Percentiles rank a stretch among this genome's conserved stretches.
Evolutionary conservation across 2,797 vertebrate genomes (phyloP).

Genomic region (Chaetophractus vellerosus): DNA sequence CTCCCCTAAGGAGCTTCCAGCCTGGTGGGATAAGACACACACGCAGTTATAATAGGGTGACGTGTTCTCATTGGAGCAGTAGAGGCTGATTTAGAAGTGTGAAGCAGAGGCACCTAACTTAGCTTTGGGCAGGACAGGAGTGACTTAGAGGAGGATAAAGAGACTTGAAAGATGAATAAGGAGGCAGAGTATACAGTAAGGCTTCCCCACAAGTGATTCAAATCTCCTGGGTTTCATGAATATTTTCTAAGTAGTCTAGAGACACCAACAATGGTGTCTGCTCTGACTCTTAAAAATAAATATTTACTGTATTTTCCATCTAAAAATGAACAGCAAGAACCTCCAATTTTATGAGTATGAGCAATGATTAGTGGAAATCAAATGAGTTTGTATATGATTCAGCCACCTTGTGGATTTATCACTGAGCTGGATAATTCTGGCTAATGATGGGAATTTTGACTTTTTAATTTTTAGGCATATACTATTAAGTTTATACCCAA

Average conservation of each 20-base stretch:
- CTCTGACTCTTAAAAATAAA: background rate
- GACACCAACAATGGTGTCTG: background rate
- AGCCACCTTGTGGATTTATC: slow-evolving; percentile 62
- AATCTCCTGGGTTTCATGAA: background rate
- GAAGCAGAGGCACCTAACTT: slow-evolving; percentile 5
- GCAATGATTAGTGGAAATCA: slow-evolving; percentile 63
- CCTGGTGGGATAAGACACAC: slow-evolving; percentile 15
- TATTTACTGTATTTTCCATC: slow-evolving; percentile 4
- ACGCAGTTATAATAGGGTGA: background rate
- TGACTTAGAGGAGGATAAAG: slow-evolving; percentile 1
- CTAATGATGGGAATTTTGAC: slow-evolving; percentile 32
- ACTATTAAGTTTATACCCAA: slow-evolving; percentile 40
- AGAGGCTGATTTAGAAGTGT: background rate
- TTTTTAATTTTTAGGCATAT: slow-evolving; percentile 8
- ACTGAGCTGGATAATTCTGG: slow-evolving; percentile 46
- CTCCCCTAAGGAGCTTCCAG: slow-evolving; percentile 34
- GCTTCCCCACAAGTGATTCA: background rate
- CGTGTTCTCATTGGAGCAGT: background rate
- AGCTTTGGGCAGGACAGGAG: background rate
- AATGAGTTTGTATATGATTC: slow-evolving; percentile 37
- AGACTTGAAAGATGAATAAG: slow-evolving; percentile 19
- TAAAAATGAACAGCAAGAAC: slow-evolving; percentile 27
- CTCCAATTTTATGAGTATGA: background rate
- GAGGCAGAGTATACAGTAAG: background rate
- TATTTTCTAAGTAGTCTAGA: background rate